Base-by-base conservation (phyloP, 2,797 vertebrate species). In the Caiman crocodilus region DNA sequence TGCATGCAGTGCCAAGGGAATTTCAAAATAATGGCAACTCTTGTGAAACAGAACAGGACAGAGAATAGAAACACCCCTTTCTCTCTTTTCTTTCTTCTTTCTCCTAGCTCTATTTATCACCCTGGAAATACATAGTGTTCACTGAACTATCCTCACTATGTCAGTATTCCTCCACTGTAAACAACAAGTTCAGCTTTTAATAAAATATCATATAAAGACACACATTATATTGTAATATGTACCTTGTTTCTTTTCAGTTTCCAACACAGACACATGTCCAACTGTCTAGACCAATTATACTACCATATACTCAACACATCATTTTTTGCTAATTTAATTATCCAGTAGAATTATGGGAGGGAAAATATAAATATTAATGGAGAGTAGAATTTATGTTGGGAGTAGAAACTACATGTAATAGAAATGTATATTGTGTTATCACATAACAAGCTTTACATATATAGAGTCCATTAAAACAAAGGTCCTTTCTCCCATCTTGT, bases 181-280 rank as follows among this genome's bases (percentile, higher is more conserved):
- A 50, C 56, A 74, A 17, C 57, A 6, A 80, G 55, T 76, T 87
- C 57, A 11, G 2, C 74, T 32, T 75, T 85, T 67, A 88, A 20
- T 3, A 67, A 79, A 82, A 79, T 55, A 8, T 10, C 58, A 17
- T 16, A 32, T 35, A 32, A 32, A 74, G 20, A 63, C 9, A 80
- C 18, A 65, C 50, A 57, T 1, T 57, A 4, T 73, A 85, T 82
- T 79, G 28, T 56, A 0, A 61, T 30, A 35, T 56, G 20, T 7
- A 18, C 0, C 0, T 18, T n/a, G 18, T 1, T 10, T 85, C 23
- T 90, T 25, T 55, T 0, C 57, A 42, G 8, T 55, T 83, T 74
- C 4, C 79, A 85, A 83, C 9, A 35, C 35, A 74, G 2, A 3
- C 9, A 9, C 14, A 61, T 80, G 88, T 67, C 5, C 60, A 80